These are phyloP conservation scores for Echinops telfairi DNA, from an alignment of 2,113 vertebrate species.

Conservation along the genomic window DNA sequence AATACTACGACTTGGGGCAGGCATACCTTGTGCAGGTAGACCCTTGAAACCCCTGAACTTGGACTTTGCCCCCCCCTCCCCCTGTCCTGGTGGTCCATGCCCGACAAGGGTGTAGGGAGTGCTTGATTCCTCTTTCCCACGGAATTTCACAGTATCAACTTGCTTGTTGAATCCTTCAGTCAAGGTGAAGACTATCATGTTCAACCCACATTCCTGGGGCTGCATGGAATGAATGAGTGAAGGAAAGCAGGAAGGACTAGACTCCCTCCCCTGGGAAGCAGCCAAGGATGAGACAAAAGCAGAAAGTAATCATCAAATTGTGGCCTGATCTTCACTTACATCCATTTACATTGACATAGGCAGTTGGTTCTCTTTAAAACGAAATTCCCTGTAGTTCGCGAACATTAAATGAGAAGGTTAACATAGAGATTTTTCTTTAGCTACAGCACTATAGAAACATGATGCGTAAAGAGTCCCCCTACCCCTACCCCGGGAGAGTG, in stretches of 20 bases:
- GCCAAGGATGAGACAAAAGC: background rate
- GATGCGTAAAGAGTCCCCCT: too few species aligned
- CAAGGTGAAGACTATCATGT: background rate
- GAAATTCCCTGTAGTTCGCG: background rate
- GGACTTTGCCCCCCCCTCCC: background rate
- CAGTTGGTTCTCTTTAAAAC: background rate
- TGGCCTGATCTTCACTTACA: background rate
- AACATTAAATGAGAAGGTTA: slow-evolving; percentile 14
- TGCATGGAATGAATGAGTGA: background rate
- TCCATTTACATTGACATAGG: background rate
- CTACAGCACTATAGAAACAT: too few species aligned
- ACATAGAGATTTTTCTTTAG: background rate
- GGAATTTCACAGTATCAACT: background rate
- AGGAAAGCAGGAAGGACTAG: too few species aligned
- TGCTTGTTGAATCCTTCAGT: background rate
- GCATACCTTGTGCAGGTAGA: fast-evolving
- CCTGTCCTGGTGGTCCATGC: background rate
- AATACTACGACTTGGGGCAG: too few species aligned
- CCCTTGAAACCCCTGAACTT: background rate
- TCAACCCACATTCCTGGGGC: fast-evolving
- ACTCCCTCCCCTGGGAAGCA: background rate
- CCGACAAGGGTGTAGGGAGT: background rate
- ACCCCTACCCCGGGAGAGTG: too few species aligned
- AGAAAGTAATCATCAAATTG: background rate
- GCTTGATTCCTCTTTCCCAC: background rate